Conservation (phyloP, 2,113 vertebrate species). For the Antechinus stuartii region DNA sequence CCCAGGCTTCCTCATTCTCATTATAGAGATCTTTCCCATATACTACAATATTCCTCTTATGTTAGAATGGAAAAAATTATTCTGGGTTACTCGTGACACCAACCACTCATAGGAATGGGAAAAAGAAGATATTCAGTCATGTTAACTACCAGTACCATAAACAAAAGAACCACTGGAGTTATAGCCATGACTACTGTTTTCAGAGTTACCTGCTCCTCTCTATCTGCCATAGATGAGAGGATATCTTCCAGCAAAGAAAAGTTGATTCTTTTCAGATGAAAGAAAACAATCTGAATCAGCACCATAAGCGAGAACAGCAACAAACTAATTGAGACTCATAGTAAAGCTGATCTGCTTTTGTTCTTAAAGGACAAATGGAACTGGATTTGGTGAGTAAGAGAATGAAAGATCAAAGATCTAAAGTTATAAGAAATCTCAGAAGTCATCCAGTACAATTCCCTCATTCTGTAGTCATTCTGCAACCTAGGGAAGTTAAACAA, state of each 20-base stretch:
- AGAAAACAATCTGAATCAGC: neutral
- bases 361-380: neutral
- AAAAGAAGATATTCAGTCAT: neutral
- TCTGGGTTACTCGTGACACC: neutral
- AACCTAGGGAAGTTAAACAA: neutral
- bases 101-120: neutral
- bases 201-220: neutral
- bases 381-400: neutral
- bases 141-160: neutral
- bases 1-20: neutral
- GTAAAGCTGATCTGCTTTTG: neutral
- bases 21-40: neutral
- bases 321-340: neutral
- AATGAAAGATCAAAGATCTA: neutral
- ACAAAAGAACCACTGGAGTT: neutral
- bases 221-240: neutral
- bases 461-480: neutral
- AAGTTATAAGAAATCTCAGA: neutral
- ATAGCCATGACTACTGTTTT: neutral
- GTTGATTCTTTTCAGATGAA: neutral
- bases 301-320: neutral
- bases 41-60: neutral
- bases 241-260: neutral
- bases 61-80: slow-evolving; percentile 7
- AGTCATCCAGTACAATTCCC: neutral